A percentile compares a stretch with the other conserved stretches of the same genome.
phyloP scores from a whole-genome alignment of 2,888 invertebrate genomes.

The Subacronicta megacephala region DNA sequence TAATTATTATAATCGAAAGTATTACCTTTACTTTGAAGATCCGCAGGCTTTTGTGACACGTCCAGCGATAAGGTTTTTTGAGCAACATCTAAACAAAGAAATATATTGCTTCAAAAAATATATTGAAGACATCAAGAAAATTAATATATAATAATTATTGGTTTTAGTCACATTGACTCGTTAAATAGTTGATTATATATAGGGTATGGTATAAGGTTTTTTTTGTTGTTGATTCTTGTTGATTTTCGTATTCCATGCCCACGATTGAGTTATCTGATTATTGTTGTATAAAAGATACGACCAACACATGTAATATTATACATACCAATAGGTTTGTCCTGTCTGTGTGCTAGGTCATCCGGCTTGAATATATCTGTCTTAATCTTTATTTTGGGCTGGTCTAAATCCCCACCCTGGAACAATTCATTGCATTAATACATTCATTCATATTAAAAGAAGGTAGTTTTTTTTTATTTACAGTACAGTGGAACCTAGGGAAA shows the following conservation, averaged over 20 bases:
- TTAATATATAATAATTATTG: neutral
- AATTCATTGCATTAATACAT: conserved; percentile 18
- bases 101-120: neutral
- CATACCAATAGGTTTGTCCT: conserved; percentile 71
- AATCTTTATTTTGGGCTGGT: conserved; percentile 87
- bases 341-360: conserved; percentile 79
- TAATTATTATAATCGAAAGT: too few species aligned
- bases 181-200: too few species aligned
- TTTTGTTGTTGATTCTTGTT: too few species aligned
- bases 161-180: too few species aligned
- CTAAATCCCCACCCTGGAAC: conserved; percentile 79
- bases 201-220: too few species aligned
- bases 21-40: conserved; percentile 71
- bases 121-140: neutral
- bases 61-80: conserved; percentile 68
- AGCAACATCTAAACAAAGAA: conserved; percentile 65
- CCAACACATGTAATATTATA: too few species aligned
- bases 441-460: conserved; percentile 10
- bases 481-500: conserved; percentile 24
- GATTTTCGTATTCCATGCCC: too few species aligned
- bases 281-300: too few species aligned
- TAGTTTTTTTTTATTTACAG: neutral
- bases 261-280: too few species aligned
- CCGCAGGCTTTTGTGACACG: conserved; percentile 66
- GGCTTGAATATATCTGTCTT: conserved; percentile 88